Evolutionary conservation across 2,797 vertebrate genomes (phyloP).

Genomic region (Gila robusta): DNA sequence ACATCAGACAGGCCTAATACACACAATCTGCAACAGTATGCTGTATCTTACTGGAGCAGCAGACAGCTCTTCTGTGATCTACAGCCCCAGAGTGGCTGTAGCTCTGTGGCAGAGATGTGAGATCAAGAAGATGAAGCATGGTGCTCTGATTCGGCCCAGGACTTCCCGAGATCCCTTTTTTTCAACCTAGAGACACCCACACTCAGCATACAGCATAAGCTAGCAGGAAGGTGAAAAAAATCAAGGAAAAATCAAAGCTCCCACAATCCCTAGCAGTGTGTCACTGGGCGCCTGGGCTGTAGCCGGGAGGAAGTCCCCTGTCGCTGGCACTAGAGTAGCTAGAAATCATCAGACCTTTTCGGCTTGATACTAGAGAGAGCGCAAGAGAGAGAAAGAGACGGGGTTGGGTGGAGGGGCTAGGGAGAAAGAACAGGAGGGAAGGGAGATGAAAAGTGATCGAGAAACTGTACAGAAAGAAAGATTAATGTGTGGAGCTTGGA

Average conservation of each 20-base stretch:
- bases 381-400: not conserved
- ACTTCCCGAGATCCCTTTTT: constrained; percentile 30
- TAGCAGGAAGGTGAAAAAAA: not conserved
- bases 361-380: constrained; percentile 67
- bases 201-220: constrained; percentile 11
- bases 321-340: constrained; percentile 78
- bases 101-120: constrained; percentile 15
- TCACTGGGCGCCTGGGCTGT: constrained; percentile 70
- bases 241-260: constrained; percentile 37
- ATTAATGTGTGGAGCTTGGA: constrained; percentile 37
- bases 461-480: constrained; percentile 42
- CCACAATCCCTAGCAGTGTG: constrained; percentile 52
- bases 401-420: not conserved
- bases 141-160: constrained; percentile 25
- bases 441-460: constrained; percentile 37
- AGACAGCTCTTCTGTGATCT: constrained; percentile 47
- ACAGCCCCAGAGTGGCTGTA: constrained; percentile 29
- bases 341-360: constrained; percentile 82
- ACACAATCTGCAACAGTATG: constrained; percentile 31
- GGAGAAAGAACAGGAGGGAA: constrained; percentile 5
- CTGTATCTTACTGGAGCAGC: constrained; percentile 47
- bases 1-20: constrained; percentile 43
- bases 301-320: constrained; percentile 77
- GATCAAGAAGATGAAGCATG: constrained; percentile 42
- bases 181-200: constrained; percentile 20